Base-by-base conservation (phyloP, 2,888 invertebrate genomes). In the Erebia ligea region DNA sequence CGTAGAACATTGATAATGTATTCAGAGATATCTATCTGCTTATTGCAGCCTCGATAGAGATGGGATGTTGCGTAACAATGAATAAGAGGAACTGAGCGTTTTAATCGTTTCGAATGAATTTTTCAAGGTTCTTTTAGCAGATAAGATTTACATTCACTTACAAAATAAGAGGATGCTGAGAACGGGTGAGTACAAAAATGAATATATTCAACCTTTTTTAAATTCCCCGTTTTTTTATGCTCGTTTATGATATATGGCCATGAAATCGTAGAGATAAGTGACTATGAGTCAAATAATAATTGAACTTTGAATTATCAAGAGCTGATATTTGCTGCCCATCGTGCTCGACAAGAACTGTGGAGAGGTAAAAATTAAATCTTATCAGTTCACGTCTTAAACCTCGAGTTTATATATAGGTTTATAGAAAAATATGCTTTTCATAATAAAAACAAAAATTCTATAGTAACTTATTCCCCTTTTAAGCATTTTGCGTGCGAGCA, bases 61-160 rank as follows among this genome's bases (percentile, higher is more conserved):
- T 86, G 79, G 88, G 88, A 87, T 83, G 82, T 86, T 87, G 79
- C 81, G 76, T 81, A 82, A 83, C 77, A 77, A 78, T 77, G 76
- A 78, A 76, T 75, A 76, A 78, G 76, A 76, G 75, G 76, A 76
- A 74, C 73, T 75, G 66, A 76, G 76, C 75, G 72, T 76, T 76
- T 72, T 77, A 79, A 79, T 78, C 75, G 74, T 71, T 74, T 75
- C 75, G 63, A 76, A 76, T 73, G 71, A 73, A 64, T 71, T 71
- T 70, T 76, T 67, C 75, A 75, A 76, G 76, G 76, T 72, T 71
- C 68, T 58, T 59, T 64, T 40, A 17, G 58, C 40, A 73, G 69
- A 67, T 69, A 72, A 70, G 68, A 71, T 59, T 68, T 69, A 71
- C 71, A 71, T 71, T 73, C 73, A 69, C 73, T 71, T 71, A 70